Conservation (phyloP, 2,888 invertebrate genomes). For the Muscina levida region DNA sequence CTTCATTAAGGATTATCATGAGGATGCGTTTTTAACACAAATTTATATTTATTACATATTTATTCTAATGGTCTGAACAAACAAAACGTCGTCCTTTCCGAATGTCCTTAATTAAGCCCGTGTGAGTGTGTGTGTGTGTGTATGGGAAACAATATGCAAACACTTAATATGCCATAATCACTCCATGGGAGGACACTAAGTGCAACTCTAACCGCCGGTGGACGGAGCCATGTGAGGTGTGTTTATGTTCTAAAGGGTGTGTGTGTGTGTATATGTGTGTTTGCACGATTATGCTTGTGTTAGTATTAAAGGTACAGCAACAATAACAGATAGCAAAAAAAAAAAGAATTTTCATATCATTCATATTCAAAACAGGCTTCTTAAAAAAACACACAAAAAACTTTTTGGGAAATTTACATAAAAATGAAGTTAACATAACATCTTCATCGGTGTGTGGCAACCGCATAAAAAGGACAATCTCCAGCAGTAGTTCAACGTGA, state of each 20-base stretch:
- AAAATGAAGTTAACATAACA: constrained; percentile 56
- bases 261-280: too few species aligned
- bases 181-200: constrained; percentile 59
- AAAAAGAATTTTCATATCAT: constrained; percentile 56
- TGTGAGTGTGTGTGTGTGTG: constrained; percentile 1
- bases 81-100: not conserved
- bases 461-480: constrained; percentile 34
- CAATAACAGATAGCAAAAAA: constrained; percentile 51
- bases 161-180: constrained; percentile 64
- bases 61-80: constrained; percentile 57
- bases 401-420: constrained; percentile 56
- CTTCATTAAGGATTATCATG: constrained; percentile 58
- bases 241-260: constrained; percentile 3
- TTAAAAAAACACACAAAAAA: constrained; percentile 13
- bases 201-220: constrained; percentile 48
- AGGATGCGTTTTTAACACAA: constrained; percentile 55
- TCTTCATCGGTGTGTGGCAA: constrained; percentile 18
- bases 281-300: too few species aligned
- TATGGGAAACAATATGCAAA: constrained; percentile 56
- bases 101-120: constrained; percentile 12
- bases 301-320: constrained; percentile 21
- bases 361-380: constrained; percentile 61
- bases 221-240: constrained; percentile 44
- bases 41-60: constrained; percentile 63
- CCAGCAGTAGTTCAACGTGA: constrained; percentile 16